A percentile compares a stretch with the other conserved stretches of the same genome.
Conservation (phyloP, 2,888 invertebrate genomes). For the Dendrolimus houi region DNA sequence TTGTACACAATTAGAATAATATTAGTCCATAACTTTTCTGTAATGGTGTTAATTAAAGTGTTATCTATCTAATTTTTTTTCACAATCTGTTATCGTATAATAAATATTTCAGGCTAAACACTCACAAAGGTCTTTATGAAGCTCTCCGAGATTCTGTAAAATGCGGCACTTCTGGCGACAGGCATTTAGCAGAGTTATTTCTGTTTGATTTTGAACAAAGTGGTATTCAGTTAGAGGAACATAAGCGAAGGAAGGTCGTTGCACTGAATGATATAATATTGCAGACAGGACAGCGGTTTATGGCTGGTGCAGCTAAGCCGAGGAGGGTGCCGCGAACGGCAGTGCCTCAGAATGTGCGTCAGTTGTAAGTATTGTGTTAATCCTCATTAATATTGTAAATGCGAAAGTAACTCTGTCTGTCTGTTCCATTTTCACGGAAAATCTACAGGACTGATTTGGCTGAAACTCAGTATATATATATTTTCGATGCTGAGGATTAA, state of each 20-base stretch:
- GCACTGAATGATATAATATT: conserved; percentile 90
- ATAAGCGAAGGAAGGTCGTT: conserved; percentile 85
- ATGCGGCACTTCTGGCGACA: conserved; percentile 87
- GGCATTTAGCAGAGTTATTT: conserved; percentile 91
- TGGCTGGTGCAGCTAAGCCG: conserved; percentile 84
- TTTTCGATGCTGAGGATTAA: too few relatives aligned
- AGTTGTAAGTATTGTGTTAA: conserved; percentile 80
- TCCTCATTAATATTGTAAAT: too few relatives aligned
- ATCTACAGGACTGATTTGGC: too few relatives aligned
- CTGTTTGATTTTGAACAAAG: conserved; percentile 98
- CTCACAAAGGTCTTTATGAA: conserved; percentile 88
- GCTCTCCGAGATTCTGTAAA: conserved; percentile 83
- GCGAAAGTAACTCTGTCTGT: too few relatives aligned
- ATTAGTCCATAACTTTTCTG: too few relatives aligned
- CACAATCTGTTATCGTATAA: too few relatives aligned
- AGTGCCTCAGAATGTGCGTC: conserved; percentile 83
- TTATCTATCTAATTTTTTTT: too few relatives aligned
- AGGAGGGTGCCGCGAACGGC: conserved; percentile 78
- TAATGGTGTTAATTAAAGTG: too few relatives aligned
- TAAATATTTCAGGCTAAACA: conserved; percentile 84
- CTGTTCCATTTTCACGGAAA: too few relatives aligned
- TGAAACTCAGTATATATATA: too few relatives aligned
- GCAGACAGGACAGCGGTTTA: conserved; percentile 88
- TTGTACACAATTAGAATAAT: too few relatives aligned
- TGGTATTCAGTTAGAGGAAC: conserved; percentile 93